Percentiles rank a stretch among this genome's conserved stretches.
These are phyloP conservation scores for Pachyramphus minor DNA, from an alignment of 2,113 vertebrate genomes.

Conservation along the genomic window DNA sequence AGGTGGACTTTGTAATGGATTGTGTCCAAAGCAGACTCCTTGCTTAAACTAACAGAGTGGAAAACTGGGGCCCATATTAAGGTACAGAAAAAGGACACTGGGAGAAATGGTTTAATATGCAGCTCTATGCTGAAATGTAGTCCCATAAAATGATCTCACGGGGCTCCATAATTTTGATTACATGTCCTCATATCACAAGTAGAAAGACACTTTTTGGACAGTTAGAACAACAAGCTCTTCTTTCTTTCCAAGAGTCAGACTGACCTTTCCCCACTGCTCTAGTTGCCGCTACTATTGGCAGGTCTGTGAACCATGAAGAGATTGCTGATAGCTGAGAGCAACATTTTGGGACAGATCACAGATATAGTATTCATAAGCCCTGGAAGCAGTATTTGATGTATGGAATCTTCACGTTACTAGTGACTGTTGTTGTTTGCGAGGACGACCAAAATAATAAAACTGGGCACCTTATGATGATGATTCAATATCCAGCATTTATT, in stretches of 20 bases:
- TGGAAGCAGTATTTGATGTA: neutral
- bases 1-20: conserved; percentile 8
- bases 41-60: conserved; percentile 14
- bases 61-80: conserved; percentile 11
- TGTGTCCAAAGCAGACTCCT: conserved; percentile 43
- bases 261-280: neutral
- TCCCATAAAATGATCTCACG: neutral
- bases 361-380: neutral
- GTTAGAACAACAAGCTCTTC: neutral
- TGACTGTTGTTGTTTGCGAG: too few species aligned
- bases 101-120: neutral
- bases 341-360: neutral
- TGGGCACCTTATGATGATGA: too few species aligned
- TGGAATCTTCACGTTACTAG: neutral
- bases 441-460: too few species aligned
- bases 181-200: neutral
- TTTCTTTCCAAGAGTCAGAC: neutral
- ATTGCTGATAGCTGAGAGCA: neutral
- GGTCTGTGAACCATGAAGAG: neutral
- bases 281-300: neutral
- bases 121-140: neutral
- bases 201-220: neutral
- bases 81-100: conserved; percentile 21
- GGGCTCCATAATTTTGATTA: neutral
- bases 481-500: too few species aligned